Conservation (phyloP, 2,888 invertebrate genomes). For the Apotomis capreana region DNA sequence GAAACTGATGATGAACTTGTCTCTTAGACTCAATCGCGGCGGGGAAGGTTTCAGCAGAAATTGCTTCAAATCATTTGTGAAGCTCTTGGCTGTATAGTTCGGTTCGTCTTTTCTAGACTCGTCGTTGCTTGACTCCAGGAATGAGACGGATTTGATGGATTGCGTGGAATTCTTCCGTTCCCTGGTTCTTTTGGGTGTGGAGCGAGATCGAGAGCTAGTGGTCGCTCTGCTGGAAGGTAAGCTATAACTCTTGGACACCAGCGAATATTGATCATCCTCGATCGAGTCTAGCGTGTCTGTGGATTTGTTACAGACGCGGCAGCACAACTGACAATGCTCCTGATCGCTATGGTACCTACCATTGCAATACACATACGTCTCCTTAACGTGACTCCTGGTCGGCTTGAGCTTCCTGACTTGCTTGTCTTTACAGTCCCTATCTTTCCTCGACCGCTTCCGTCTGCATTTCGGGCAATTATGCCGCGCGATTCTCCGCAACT, state of each 20-base stretch:
- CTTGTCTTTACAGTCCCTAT: conserved; percentile 28
- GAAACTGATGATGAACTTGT: conserved; percentile 78
- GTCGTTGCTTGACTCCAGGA: conserved; percentile 74
- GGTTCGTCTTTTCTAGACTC: conserved; percentile 74
- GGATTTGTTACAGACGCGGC: conserved; percentile 68
- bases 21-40: conserved; percentile 73
- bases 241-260: conserved; percentile 70
- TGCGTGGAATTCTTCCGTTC: conserved; percentile 76
- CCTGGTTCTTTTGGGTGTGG: conserved; percentile 54
- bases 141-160: conserved; percentile 79
- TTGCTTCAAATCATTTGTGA: conserved; percentile 79
- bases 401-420: conserved; percentile 48
- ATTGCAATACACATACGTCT: conserved; percentile 68
- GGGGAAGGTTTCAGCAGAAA: conserved; percentile 75
- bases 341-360: conserved; percentile 70
- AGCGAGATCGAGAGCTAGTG: conserved; percentile 53
- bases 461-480: conserved; percentile 75
- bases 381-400: conserved; percentile 53
- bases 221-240: conserved; percentile 55
- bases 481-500: conserved; percentile 72
- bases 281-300: conserved; percentile 73
- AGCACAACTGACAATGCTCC: conserved; percentile 74
- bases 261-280: conserved; percentile 71
- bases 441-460: conserved; percentile 52
- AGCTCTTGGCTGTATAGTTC: conserved; percentile 80